These are phyloP conservation scores for Psilopsiagon aurifrons DNA, from an alignment of 2,113 vertebrate genomes.

Conservation along the genomic window DNA sequence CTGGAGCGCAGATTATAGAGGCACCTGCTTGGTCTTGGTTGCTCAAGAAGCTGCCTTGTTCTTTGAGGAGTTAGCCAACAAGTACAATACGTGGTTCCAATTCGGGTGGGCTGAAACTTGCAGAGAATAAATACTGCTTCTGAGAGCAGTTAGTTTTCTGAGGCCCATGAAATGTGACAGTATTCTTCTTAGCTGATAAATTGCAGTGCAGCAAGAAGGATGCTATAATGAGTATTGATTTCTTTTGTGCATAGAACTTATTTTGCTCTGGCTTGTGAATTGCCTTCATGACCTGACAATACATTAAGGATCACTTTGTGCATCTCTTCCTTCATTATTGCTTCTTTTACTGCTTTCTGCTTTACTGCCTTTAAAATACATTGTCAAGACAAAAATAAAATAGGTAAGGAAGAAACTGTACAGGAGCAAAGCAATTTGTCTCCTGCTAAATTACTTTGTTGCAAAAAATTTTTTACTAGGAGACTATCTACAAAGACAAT, in stretches of 20 bases:
- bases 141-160: conserved; percentile 12
- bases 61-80: background rate
- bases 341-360: conserved; percentile 72
- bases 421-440: conserved; percentile 27
- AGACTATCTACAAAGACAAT: background rate
- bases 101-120: background rate
- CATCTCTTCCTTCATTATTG: conserved; percentile 71
- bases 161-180: conserved; percentile 59
- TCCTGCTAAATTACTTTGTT: conserved; percentile 51
- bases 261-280: conserved; percentile 69
- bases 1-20: background rate
- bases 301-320: conserved; percentile 72
- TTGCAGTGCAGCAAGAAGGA: conserved; percentile 61
- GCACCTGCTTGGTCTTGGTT: background rate
- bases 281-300: conserved; percentile 67
- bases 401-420: conserved; percentile 44
- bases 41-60: background rate
- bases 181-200: conserved; percentile 66
- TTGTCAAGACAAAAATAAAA: conserved; percentile 67
- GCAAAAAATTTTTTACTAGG: conserved; percentile 32
- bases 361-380: conserved; percentile 70
- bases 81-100: background rate
- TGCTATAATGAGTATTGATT: conserved; percentile 74
- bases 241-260: conserved; percentile 70
- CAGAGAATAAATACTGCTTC: conserved; percentile 18